Evolutionary conservation across 2,797 vertebrate genomes (phyloP), one percentile per base, ranked within the genome.

Genomic region (Melanogrammus aeglefinus): DNA sequence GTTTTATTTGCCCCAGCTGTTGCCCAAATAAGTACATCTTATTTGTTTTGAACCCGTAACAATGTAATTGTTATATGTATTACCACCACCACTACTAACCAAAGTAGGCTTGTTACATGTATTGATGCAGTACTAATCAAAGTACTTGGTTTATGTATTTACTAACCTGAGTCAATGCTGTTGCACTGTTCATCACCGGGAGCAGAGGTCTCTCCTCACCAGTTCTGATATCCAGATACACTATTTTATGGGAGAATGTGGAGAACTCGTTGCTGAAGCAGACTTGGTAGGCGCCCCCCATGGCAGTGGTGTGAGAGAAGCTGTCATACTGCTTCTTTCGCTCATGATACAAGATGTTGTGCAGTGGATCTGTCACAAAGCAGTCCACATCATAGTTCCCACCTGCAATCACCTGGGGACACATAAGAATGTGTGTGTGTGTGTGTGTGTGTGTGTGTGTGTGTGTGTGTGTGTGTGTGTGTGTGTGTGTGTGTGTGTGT

Each of bases 251-350:
- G 24, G 96, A 94, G 82, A 96, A 97, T 1, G 96, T 96, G 80
- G 97, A 98, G 87, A 98, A 98, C 85, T 97, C 96, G 0, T 97
- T 98, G 92, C 96, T 95, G 83, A 98, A 98, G 92, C 97, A 97
- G 80, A 97, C 94, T 78, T 91, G 93, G 91, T 98, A 97, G 72
- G 93, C 83, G 0, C 97, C 97, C 73, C 89, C 85, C 90, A 91
- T 78, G 0, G 93, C 74, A 0, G 96, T 90, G 75, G 75, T 95
- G 88, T 96, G 92, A 0, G 93, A 92, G 91, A 97, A 96, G 86
- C 94, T 96, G 92, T 96, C 97, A 0, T 97, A 96, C 81, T 96
- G 96, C 86, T 96, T 96, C 92, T 95, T 96, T 80, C 91, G 93
- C 84, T 96, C 96, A 69, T 92, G 91, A 81, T 97, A 98, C 85